Evolutionary conservation across 2,797 vertebrate genomes (phyloP).

Genomic region (Erethizon dorsatum): DNA sequence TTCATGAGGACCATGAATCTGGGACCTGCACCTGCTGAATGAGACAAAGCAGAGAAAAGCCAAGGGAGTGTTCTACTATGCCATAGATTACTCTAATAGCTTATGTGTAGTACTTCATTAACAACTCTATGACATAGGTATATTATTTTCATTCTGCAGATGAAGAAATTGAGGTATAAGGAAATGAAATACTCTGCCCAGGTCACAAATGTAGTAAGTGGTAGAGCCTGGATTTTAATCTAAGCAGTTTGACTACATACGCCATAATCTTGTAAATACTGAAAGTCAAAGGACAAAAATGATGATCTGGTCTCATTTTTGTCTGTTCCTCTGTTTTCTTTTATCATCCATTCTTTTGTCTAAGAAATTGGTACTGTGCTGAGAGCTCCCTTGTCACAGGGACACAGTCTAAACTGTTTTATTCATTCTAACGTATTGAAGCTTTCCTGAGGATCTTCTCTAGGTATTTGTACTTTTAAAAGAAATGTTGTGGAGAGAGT

Average conservation of each 20-base stretch:
- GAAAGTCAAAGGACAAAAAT: neutral
- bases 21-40: neutral
- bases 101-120: neutral
- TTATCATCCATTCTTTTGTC: neutral
- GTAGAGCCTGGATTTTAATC: neutral
- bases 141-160: neutral
- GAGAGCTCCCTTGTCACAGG: neutral
- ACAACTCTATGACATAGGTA: neutral
- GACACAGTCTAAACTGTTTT: neutral
- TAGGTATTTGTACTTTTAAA: slow-evolving; percentile 7
- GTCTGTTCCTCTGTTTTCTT: neutral
- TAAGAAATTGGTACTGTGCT: neutral
- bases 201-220: neutral
- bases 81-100: neutral
- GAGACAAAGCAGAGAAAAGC: neutral
- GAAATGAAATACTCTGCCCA: slow-evolving; percentile 1
- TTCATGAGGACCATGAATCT: neutral
- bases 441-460: neutral
- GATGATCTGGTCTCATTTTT: neutral
- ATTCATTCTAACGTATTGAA: neutral
- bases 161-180: neutral
- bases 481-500: neutral
- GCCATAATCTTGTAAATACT: neutral
- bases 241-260: neutral
- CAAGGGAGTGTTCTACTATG: neutral